Base-by-base conservation (phyloP, 2,797 vertebrate species). In the Pampus argenteus region DNA sequence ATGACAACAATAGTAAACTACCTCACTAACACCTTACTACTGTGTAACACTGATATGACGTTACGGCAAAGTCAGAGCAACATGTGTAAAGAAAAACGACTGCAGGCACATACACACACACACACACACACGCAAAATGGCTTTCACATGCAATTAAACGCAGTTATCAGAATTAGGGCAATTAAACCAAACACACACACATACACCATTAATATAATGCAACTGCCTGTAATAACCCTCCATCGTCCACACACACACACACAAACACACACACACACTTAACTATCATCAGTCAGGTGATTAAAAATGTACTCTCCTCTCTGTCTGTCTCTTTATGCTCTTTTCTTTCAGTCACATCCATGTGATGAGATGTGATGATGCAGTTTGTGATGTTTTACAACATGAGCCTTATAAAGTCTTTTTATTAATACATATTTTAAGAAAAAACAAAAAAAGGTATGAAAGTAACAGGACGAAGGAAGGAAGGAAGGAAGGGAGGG, bases 131-230 rank as follows among this genome's bases (percentile, higher is more conserved):
- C 60, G 15, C n/a, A 31, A 40, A 74, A 62, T 34, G 6, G 28
- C 38, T 66, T 10, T 23, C 34, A 29, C 28, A 20, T 45, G 14
- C 28, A 31, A 13, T 44, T 28, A 76, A 44, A 60, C 55, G 38
- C 22, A 49, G 61, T 69, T 59, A 74, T 74, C 54, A 68, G 26
- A 52, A 81, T 66, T 42, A 59, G 15, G n/a, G 38, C 48, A 56
- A 82, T 85, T 87, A 78, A 63, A 51, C 47, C 61, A 70, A 71
- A 84, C 65, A 79, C 80, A 74, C 42, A 59, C 18, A 31, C 5
- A 1, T 18, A 25, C 38, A 3, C 28, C 54, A 45, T 71, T 75
- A 66, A 60, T 60, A 54, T 59, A 63, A 76, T 77, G 56, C 0
- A 1, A 23, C 40, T 34, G 20, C 51, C 63, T 51, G 70, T 68